Evolutionary conservation across 2,113 vertebrate species (phyloP).

Genomic region (Micronycteris hirsuta): DNA sequence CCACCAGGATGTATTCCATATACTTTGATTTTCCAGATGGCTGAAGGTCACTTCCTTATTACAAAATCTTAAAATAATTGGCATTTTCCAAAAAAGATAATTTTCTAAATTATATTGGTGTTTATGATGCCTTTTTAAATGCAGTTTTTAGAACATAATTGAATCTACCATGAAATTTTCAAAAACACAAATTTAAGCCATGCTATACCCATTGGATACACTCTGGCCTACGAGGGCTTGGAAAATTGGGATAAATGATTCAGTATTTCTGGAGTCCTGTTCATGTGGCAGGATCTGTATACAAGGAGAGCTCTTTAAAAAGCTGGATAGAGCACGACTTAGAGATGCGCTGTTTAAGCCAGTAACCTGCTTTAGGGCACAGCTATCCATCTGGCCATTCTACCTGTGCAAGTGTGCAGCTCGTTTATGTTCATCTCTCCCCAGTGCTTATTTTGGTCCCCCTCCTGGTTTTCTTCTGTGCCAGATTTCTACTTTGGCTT

Average conservation of each 20-base stretch:
- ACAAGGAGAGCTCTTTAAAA: neutral
- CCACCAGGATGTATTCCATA: neutral
- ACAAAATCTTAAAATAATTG: conserved; percentile 31
- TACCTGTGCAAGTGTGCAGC: neutral
- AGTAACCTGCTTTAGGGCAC: neutral
- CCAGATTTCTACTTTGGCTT: neutral
- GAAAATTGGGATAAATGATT: neutral
- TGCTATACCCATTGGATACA: neutral
- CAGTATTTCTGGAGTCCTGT: neutral
- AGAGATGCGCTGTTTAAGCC: neutral
- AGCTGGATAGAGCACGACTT: neutral
- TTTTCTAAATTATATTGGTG: neutral
- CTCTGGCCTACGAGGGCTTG: neutral
- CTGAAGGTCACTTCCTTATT: neutral
- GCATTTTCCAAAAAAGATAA: neutral
- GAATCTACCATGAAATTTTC: neutral
- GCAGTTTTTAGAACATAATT: neutral
- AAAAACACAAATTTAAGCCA: neutral
- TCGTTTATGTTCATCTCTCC: neutral
- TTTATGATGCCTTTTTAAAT: neutral
- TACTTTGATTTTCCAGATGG: conserved; percentile 29
- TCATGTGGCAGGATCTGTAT: neutral
- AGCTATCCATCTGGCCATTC: neutral
- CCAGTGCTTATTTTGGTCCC: neutral
- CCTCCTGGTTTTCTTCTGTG: neutral